phyloP scores from a whole-genome alignment of 2,888 invertebrate species.

The Brachycybe producta region DNA sequence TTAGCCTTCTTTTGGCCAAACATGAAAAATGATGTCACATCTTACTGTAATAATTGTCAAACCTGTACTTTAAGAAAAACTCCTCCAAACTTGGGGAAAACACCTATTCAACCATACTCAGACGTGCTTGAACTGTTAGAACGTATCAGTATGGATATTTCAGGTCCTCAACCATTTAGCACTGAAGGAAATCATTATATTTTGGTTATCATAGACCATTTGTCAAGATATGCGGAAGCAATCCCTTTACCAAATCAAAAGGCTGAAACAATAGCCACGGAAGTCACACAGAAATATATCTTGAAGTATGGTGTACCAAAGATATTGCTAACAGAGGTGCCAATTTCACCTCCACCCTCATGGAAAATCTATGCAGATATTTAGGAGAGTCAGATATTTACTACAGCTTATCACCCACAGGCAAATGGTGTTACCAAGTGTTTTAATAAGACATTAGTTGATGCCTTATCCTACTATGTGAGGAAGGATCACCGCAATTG shows the following conservation, averaged over 20 bases:
- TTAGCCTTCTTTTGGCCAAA: slow-evolving; percentile 21
- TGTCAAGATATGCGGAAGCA: slow-evolving; percentile 23
- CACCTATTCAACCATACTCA: slow-evolving; percentile 17
- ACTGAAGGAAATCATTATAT: slow-evolving; percentile 22
- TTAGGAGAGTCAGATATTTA: slow-evolving; percentile 19
- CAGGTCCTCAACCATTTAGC: slow-evolving; percentile 23
- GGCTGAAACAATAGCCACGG: slow-evolving; percentile 27
- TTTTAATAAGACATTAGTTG: slow-evolving; percentile 23
- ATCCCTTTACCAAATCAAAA: slow-evolving; percentile 28
- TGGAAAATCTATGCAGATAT: slow-evolving; percentile 19
- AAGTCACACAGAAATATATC: slow-evolving; percentile 23
- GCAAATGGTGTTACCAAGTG: slow-evolving; percentile 26
- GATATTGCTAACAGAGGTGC: slow-evolving; percentile 24
- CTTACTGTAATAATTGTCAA: slow-evolving; percentile 19
- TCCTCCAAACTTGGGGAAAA: neutral
- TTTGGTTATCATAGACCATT: slow-evolving; percentile 21
- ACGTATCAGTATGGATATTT: slow-evolving; percentile 21
- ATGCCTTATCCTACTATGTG: slow-evolving; percentile 23
- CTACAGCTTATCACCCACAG: slow-evolving; percentile 21
- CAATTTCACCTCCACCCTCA: slow-evolving; percentile 22
- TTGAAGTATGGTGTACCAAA: slow-evolving; percentile 22
- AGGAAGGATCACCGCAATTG: slow-evolving; percentile 24
- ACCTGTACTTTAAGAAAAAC: slow-evolving; percentile 20
- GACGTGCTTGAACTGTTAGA: slow-evolving; percentile 22
- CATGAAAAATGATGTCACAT: slow-evolving; percentile 18